A percentile compares a stretch with the other conserved stretches of the same genome.
Conservation (phyloP, 1,140 invertebrate species). For the Monochamus saltuarius region DNA sequence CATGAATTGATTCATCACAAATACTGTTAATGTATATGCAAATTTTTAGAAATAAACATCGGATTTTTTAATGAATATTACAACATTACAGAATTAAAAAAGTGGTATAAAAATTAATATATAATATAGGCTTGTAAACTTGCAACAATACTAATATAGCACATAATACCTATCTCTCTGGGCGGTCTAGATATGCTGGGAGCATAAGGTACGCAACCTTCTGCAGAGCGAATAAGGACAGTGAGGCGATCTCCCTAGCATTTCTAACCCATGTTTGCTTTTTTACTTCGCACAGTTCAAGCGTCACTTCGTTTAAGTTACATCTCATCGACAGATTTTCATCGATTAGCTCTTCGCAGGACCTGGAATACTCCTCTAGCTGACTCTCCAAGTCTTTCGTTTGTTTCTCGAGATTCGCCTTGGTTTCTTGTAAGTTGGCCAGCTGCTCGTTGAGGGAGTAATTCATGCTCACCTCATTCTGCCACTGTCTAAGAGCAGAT, state of each 20-base stretch:
- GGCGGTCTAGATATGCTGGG: conserved; percentile 26
- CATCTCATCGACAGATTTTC: conserved; percentile 44
- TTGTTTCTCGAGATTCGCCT: conserved; percentile 36
- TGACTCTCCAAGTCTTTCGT: conserved; percentile 45
- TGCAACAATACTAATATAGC: background rate
- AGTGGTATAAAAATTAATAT: conserved; percentile 12
- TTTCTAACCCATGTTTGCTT: conserved; percentile 38
- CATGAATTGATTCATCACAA: no score
- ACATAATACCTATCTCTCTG: conserved; percentile 1
- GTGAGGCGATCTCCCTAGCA: conserved; percentile 32
- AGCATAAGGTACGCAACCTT: conserved; percentile 35
- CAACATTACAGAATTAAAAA: no score
- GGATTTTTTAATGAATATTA: conserved; percentile 1
- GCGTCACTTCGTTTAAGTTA: conserved; percentile 42
- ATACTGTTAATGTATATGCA: background rate
- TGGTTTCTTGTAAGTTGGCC: conserved; percentile 17
- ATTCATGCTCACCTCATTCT: conserved; percentile 26
- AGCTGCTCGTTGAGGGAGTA: conserved; percentile 26
- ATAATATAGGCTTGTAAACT: conserved; percentile 3
- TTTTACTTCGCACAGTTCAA: conserved; percentile 46
- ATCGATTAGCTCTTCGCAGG: conserved; percentile 41
- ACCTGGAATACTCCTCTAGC: conserved; percentile 41
- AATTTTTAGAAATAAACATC: background rate
- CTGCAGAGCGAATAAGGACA: conserved; percentile 34
- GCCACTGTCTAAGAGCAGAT: conserved; percentile 25